Evolutionary conservation across 2,113 vertebrate genomes (phyloP).

Genomic region (Galbula dea): DNA sequence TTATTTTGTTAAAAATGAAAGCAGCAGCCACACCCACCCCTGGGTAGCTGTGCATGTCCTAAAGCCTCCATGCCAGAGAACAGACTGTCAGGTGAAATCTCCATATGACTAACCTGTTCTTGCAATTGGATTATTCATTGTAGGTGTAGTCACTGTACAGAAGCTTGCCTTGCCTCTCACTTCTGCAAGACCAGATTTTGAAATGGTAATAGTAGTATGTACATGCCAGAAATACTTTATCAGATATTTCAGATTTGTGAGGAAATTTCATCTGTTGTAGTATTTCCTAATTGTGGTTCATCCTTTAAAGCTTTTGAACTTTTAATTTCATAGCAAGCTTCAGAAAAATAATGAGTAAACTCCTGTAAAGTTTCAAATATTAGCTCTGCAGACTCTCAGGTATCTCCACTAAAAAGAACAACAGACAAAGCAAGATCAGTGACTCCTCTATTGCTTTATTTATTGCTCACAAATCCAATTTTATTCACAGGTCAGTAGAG

Average conservation of each 20-base stretch:
- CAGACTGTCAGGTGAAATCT: neutral
- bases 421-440: neutral
- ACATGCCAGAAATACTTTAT: constrained; percentile 46
- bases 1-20: neutral
- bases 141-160: constrained; percentile 22
- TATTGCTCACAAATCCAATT: neutral
- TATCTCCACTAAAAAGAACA: neutral
- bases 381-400: neutral
- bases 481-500: neutral
- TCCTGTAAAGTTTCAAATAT: neutral
- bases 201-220: constrained; percentile 31
- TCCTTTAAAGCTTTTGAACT: neutral
- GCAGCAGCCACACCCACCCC: neutral
- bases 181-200: constrained; percentile 55
- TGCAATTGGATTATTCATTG: constrained; percentile 48
- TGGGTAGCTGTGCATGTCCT: neutral
- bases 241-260: constrained; percentile 44
- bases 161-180: constrained; percentile 21
- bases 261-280: constrained; percentile 5
- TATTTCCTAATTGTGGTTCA: constrained; percentile 10
- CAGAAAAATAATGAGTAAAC: neutral
- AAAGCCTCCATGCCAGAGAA: neutral
- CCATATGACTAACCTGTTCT: constrained; percentile 35
- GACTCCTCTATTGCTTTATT: neutral
- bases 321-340: neutral